Evolutionary conservation across 2,797 vertebrate genomes (phyloP).

Genomic region (Sebastes iracundus): DNA sequence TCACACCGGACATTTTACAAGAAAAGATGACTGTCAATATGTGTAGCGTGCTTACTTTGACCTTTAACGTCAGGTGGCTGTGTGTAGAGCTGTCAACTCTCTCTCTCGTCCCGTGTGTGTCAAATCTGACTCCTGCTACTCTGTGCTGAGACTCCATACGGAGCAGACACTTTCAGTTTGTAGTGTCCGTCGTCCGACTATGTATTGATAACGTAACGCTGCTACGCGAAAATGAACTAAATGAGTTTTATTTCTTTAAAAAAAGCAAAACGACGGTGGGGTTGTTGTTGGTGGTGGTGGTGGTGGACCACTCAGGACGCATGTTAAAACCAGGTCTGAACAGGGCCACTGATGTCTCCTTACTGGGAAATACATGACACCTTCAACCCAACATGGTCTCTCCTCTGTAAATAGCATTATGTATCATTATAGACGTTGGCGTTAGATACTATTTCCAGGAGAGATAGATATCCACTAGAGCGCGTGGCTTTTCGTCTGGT

Average conservation of each 20-base stretch:
- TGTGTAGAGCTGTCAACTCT: too few species aligned
- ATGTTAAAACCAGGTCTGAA: neutral
- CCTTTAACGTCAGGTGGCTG: too few species aligned
- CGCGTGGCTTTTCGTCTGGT: slow-evolving; percentile 42
- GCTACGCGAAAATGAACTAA: too few species aligned
- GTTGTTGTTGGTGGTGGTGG: neutral
- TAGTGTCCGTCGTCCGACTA: neutral
- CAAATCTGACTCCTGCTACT: neutral
- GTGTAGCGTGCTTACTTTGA: too few species aligned
- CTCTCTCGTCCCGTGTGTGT: too few species aligned
- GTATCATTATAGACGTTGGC: slow-evolving; percentile 30
- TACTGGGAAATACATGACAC: slow-evolving; percentile 47
- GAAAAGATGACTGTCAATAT: rapidly evolving
- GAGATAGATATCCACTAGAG: slow-evolving; percentile 32
- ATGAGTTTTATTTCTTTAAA: neutral
- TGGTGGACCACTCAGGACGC: neutral
- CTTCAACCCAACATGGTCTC: slow-evolving; percentile 33
- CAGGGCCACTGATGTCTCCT: neutral
- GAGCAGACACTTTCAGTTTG: neutral
- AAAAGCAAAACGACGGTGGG: neutral
- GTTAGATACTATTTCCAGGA: slow-evolving; percentile 46
- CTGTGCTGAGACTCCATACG: neutral
- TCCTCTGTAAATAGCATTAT: slow-evolving; percentile 60
- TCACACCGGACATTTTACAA: too few species aligned
- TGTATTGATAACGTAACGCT: neutral